Conservation (phyloP, 2,113 vertebrate species). For the Equus quagga region DNA sequence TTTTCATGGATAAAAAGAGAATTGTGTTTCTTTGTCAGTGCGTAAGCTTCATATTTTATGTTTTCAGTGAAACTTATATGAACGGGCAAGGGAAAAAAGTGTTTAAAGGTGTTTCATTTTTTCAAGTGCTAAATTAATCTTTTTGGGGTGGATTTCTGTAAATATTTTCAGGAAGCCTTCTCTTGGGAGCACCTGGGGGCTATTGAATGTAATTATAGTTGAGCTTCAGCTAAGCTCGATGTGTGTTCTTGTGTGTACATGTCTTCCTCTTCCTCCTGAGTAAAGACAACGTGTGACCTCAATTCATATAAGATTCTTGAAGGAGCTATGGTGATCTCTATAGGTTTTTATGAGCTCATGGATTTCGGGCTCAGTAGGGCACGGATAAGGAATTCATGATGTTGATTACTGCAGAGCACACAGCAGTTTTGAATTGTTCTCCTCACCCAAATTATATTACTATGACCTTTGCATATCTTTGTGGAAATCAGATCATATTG, state of each 20-base stretch:
- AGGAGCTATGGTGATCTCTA: background rate
- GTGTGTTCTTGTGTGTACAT: fast-evolving
- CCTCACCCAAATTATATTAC: background rate
- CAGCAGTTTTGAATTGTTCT: background rate
- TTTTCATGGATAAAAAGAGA: background rate
- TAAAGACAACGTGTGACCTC: background rate
- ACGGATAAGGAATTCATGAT: background rate
- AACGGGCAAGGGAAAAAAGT: background rate
- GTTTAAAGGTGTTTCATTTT: constrained; percentile 21
- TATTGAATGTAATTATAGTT: background rate
- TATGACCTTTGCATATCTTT: background rate
- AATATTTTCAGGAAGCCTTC: background rate
- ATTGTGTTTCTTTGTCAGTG: background rate
- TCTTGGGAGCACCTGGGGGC: background rate
- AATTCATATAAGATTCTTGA: background rate
- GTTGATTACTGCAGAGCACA: background rate
- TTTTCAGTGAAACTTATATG: constrained; percentile 48
- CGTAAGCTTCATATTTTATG: background rate
- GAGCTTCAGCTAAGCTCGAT: background rate
- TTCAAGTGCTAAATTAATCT: constrained; percentile 3
- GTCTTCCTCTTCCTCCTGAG: background rate
- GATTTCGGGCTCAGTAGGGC: background rate
- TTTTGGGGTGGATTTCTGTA: constrained; percentile 1
- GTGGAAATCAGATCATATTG: background rate
- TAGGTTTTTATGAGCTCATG: background rate